These are phyloP conservation scores for Apis laboriosa DNA, from an alignment of 1,140 invertebrate genomes.

Conservation along the genomic window DNA sequence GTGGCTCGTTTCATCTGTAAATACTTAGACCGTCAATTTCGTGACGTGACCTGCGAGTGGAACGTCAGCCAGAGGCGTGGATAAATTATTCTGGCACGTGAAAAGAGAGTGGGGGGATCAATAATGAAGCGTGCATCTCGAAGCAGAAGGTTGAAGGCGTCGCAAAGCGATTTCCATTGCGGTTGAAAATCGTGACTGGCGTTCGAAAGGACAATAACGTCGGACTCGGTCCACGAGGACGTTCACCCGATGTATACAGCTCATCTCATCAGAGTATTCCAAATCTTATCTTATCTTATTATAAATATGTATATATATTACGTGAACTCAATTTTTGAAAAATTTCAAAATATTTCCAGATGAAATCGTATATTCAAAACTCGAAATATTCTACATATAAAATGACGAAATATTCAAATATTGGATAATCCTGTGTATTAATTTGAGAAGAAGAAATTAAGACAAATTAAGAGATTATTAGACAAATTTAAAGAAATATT, in stretches of 20 bases:
- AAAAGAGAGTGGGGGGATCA: slow-evolving; percentile 21
- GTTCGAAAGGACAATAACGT: slow-evolving; percentile 33
- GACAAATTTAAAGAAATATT: too few species aligned
- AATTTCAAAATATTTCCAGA: too few species aligned
- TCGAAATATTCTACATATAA: too few species aligned
- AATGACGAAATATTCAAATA: too few species aligned
- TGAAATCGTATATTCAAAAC: too few species aligned
- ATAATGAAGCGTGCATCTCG: slow-evolving; percentile 2
- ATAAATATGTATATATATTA: too few species aligned
- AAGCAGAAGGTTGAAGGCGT: slow-evolving; percentile 5
- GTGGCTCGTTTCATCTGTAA: slow-evolving; percentile 3
- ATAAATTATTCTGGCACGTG: slow-evolving; percentile 36
- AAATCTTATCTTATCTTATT: too few species aligned
- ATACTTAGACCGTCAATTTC: neutral
- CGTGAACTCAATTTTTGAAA: too few species aligned
- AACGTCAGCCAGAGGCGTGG: neutral
- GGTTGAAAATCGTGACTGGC: slow-evolving; percentile 32
- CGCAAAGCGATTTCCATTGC: slow-evolving; percentile 40
- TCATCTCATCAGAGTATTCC: neutral
- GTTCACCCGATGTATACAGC: slow-evolving; percentile 41
- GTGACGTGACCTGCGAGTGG: slow-evolving; percentile 1
- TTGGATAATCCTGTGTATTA: too few species aligned
- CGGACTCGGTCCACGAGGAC: slow-evolving; percentile 32
- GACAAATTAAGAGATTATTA: too few species aligned
- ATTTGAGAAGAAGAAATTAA: too few species aligned